Evolutionary conservation across 1,140 invertebrate genomes (phyloP).

Genomic region (Colletes gigas): DNA sequence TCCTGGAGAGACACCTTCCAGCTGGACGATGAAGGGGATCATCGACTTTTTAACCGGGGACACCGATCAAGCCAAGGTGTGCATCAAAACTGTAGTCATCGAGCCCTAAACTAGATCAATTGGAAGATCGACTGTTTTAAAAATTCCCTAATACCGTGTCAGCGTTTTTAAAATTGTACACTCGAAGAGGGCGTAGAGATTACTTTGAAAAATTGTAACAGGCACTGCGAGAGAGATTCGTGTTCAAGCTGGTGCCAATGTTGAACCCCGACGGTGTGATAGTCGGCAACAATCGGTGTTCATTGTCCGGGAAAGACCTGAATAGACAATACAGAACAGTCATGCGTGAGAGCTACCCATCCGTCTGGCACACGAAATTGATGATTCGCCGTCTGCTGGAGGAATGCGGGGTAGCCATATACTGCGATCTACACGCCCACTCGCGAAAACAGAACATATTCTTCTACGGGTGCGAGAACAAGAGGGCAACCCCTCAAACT

Average conservation of each 20-base stretch:
- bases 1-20: conserved; percentile 97
- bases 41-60: conserved; percentile 95
- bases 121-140: too few species aligned
- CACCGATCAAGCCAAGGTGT: conserved; percentile 85
- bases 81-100: too few species aligned
- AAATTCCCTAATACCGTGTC: too few species aligned
- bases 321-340: conserved; percentile 95
- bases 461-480: conserved; percentile 97
- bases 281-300: conserved; percentile 95
- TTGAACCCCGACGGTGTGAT: conserved; percentile 98
- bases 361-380: conserved; percentile 96
- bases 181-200: too few species aligned
- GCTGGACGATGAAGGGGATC: conserved; percentile 98
- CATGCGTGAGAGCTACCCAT: conserved; percentile 93
- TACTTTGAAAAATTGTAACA: conserved; percentile 52
- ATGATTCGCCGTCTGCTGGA: conserved; percentile 93
- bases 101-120: too few species aligned
- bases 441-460: conserved; percentile 97
- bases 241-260: conserved; percentile 98
- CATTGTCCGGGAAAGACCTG: conserved; percentile 92
- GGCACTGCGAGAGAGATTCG: conserved; percentile 94
- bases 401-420: conserved; percentile 95
- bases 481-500: conserved; percentile 86
- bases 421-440: conserved; percentile 97
- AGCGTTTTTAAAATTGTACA: too few species aligned